Evolutionary conservation across 1,140 invertebrate genomes (phyloP).

Genomic region (Atta colombica): DNA sequence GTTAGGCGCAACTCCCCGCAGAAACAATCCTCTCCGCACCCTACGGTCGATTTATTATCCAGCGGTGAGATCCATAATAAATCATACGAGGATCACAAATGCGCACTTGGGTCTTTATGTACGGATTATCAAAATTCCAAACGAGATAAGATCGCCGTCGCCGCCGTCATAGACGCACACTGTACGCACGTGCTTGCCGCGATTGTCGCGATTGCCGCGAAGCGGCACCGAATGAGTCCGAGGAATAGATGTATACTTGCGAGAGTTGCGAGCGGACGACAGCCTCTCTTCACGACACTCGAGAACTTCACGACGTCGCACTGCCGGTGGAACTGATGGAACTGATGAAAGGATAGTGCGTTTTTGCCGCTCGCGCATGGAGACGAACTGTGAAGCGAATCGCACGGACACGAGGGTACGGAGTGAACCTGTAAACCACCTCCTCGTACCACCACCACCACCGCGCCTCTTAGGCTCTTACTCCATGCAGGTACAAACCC

Average conservation of each 20-base stretch:
- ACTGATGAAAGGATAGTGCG: neutral
- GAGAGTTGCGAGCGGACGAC: neutral
- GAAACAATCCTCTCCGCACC: neutral
- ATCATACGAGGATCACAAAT: neutral
- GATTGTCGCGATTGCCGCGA: neutral
- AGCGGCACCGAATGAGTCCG: neutral
- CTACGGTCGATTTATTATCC: neutral
- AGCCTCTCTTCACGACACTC: neutral
- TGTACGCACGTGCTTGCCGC: conserved; percentile 51
- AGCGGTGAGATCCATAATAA: neutral
- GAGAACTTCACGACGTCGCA: neutral
- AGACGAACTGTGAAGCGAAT: neutral
- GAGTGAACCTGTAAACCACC: conserved; percentile 43
- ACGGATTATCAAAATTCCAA: conserved; percentile 23
- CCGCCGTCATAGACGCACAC: conserved; percentile 10
- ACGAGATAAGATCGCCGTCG: neutral
- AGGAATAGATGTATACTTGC: neutral
- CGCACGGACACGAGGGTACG: neutral
- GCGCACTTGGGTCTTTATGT: neutral
- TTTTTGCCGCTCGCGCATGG: conserved; percentile 24
- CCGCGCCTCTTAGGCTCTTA: neutral
- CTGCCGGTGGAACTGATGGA: too few relatives aligned
- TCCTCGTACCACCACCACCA: neutral
- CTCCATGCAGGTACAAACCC: neutral
- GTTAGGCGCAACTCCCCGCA: neutral